These are phyloP conservation scores for Pelusios castaneus DNA, from an alignment of 2,113 vertebrate species.

Conservation along the genomic window DNA sequence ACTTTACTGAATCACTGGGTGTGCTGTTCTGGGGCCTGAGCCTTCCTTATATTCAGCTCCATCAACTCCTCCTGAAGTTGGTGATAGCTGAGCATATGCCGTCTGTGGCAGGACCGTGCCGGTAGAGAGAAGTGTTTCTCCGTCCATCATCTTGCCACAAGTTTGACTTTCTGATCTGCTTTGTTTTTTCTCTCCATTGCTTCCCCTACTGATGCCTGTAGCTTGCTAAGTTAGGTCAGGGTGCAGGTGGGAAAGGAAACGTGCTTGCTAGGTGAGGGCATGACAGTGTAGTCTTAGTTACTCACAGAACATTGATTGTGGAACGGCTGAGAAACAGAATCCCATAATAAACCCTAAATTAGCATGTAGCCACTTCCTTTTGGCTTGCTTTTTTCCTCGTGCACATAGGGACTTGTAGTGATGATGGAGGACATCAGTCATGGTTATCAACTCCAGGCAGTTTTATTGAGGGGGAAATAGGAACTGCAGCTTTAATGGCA, in stretches of 20 bases:
- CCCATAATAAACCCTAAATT: slow-evolving; percentile 18
- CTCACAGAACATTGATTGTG: fast-evolving
- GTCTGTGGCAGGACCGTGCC: neutral
- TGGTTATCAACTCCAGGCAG: slow-evolving; percentile 40
- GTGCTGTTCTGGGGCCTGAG: neutral
- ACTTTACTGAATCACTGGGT: neutral
- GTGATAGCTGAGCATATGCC: neutral
- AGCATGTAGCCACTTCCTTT: slow-evolving; percentile 9
- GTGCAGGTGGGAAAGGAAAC: neutral
- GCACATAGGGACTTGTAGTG: slow-evolving; percentile 20
- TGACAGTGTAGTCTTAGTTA: fast-evolving
- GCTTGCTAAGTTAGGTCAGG: neutral
- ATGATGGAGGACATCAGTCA: slow-evolving; percentile 30
- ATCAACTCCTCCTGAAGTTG: neutral
- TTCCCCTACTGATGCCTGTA: fast-evolving
- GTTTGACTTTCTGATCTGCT: neutral
- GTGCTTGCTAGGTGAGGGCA: neutral
- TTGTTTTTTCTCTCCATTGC: neutral
- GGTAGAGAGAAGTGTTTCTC: neutral
- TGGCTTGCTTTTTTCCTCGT: neutral
- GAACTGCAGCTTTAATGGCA: slow-evolving; percentile 45
- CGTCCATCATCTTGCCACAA: neutral
- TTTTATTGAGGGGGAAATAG: slow-evolving; percentile 42
- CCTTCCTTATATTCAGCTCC: neutral
- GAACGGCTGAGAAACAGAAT: neutral